phyloP scores from a whole-genome alignment of 2,888 invertebrate genomes.

The Spodoptera exigua region DNA sequence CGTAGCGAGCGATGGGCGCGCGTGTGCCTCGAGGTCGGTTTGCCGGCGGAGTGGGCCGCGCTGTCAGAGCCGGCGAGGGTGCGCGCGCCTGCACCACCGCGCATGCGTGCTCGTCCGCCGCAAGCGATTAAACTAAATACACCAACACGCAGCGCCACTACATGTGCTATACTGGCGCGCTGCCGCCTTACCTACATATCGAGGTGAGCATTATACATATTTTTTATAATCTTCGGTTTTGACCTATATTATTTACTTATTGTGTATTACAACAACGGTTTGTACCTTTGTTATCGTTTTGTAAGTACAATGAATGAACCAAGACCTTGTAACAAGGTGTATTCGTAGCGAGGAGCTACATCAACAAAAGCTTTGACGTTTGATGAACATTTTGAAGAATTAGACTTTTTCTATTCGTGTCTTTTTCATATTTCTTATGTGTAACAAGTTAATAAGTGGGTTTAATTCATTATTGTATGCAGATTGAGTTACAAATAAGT shows the following conservation, averaged over 20 bases:
- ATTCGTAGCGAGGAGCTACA: conserved; percentile 22
- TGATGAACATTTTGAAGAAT: conserved; percentile 11
- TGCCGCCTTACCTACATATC: conserved; percentile 62
- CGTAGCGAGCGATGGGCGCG: conserved; percentile 81
- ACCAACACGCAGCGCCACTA: conserved; percentile 64
- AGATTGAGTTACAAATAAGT: conserved; percentile 13
- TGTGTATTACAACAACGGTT: conserved; percentile 7
- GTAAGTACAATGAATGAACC: conserved; percentile 12
- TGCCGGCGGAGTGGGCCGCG: conserved; percentile 84
- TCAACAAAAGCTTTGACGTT: conserved; percentile 40
- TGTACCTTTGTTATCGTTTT: conserved; percentile 10
- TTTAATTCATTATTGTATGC: conserved; percentile 15
- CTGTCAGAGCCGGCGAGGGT: conserved; percentile 73
- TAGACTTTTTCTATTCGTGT: conserved; percentile 17
- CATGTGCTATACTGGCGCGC: conserved; percentile 64
- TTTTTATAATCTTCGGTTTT: conserved; percentile 44
- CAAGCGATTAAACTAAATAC: conserved; percentile 59
- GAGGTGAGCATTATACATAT: conserved; percentile 62
- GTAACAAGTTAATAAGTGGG: neutral
- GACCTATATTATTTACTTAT: conserved; percentile 36
- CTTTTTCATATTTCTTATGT: conserved; percentile 1
- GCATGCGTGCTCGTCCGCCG: conserved; percentile 74
- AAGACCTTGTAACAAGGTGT: conserved; percentile 1
- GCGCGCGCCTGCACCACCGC: conserved; percentile 80
- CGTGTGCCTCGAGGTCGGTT: conserved; percentile 83